Evolutionary conservation across 2,797 vertebrate species (phyloP).

Genomic region (Scyliorhinus canicula): DNA sequence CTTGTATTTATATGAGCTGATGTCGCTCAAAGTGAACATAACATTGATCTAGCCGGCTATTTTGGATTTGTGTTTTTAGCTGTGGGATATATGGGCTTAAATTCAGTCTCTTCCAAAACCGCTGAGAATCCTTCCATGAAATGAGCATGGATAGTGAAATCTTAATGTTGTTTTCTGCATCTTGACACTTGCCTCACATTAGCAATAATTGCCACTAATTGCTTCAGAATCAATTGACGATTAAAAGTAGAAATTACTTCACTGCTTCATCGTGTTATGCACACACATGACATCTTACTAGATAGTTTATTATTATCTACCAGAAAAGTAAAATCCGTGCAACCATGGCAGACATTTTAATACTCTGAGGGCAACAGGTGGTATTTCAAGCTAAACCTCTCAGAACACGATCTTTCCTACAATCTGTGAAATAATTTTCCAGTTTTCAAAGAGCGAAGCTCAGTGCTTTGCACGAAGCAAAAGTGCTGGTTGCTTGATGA

Average conservation of each 20-base stretch:
- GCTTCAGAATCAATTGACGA: background rate
- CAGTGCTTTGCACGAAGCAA: background rate
- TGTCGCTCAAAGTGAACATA: background rate
- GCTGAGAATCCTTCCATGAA: background rate
- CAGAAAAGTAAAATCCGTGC: background rate
- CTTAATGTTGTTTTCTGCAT: background rate
- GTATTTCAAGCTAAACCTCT: background rate
- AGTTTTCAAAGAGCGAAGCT: background rate
- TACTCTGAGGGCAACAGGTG: background rate
- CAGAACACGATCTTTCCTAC: background rate
- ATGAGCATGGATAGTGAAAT: background rate
- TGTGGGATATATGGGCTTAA: background rate
- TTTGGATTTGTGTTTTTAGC: background rate
- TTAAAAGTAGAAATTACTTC: background rate
- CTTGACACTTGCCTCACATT: background rate
- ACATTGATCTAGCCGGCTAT: background rate
- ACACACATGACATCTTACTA: background rate
- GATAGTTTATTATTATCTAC: background rate
- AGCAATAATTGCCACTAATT: background rate
- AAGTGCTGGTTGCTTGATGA: background rate
- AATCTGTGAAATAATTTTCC: background rate
- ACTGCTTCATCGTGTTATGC: background rate
- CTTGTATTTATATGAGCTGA: background rate
- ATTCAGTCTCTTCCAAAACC: background rate
- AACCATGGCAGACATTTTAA: constrained; percentile 17